These are phyloP conservation scores for Apus apus DNA, from an alignment of 2,113 vertebrate genomes.

Conservation along the genomic window DNA sequence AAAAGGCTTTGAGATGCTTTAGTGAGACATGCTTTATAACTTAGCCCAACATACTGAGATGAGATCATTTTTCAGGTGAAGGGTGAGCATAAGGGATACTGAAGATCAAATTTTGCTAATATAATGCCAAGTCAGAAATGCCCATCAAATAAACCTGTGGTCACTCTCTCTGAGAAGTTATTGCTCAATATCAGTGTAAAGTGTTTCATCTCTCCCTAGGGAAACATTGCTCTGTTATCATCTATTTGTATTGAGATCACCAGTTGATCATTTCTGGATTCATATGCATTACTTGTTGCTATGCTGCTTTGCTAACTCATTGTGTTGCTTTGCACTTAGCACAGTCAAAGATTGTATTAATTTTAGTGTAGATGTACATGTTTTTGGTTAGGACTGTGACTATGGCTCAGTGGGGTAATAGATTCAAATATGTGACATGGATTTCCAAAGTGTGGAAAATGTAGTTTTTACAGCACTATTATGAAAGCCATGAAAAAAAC, in stretches of 20 bases:
- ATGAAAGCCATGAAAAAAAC: background rate
- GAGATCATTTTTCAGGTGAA: background rate
- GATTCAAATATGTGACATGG: background rate
- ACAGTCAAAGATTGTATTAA: background rate
- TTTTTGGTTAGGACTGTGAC: background rate
- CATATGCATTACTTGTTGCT: conserved; percentile 1
- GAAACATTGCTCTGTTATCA: background rate
- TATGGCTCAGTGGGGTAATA: background rate
- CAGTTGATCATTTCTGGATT: conserved; percentile 13
- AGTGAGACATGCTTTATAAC: conserved; percentile 32
- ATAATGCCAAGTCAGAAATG: conserved; percentile 9
- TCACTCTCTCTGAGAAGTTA: conserved; percentile 20
- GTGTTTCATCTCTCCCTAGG: background rate
- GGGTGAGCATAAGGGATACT: background rate
- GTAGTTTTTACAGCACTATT: background rate
- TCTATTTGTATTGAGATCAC: background rate
- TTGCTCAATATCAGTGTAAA: conserved; percentile 2
- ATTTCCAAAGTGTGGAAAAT: background rate
- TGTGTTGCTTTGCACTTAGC: background rate
- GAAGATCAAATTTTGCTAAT: conserved; percentile 45
- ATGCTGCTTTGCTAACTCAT: background rate
- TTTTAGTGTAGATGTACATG: background rate
- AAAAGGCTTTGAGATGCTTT: background rate
- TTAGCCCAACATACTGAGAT: background rate
- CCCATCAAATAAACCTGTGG: conserved; percentile 28